These are phyloP conservation scores for Diplodus puntazzo DNA, from an alignment of 2,797 vertebrate species.

Conservation along the genomic window DNA sequence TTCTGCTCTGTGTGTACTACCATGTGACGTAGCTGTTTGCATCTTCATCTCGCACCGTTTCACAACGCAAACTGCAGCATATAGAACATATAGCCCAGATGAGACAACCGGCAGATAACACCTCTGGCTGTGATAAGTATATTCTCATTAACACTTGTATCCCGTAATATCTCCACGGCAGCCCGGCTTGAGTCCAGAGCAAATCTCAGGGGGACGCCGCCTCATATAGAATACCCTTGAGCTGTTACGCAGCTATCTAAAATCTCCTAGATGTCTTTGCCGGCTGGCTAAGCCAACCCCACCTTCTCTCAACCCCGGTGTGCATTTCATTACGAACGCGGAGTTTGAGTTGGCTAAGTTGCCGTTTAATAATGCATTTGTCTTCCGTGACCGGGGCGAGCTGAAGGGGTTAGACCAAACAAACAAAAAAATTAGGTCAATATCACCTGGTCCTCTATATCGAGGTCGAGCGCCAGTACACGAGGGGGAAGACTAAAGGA, in stretches of 20 bases:
- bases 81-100: constrained; percentile 53
- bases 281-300: constrained; percentile 64
- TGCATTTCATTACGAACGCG: constrained; percentile 71
- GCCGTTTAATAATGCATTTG: constrained; percentile 78
- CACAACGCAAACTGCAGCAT: constrained; percentile 47
- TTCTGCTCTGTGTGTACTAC: not conserved
- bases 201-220: constrained; percentile 79
- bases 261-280: constrained; percentile 78
- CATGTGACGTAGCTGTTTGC: not conserved
- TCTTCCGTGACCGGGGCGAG: constrained; percentile 72
- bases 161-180: constrained; percentile 78
- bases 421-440: constrained; percentile 77
- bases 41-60: constrained; percentile 10
- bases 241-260: constrained; percentile 82
- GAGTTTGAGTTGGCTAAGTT: constrained; percentile 65
- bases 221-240: constrained; percentile 88
- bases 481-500: constrained; percentile 29
- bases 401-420: constrained; percentile 63
- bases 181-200: constrained; percentile 79
- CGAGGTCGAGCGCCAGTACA: constrained; percentile 51
- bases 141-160: constrained; percentile 87
- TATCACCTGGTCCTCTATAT: constrained; percentile 73
- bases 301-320: constrained; percentile 63
- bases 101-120: constrained; percentile 74
- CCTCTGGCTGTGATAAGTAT: constrained; percentile 81